phyloP scores from a whole-genome alignment of 2,113 vertebrate species.

The Sus scrofa region T2T-Sscrofa CM000823.6:60922001-60922500 shows the following conservation, averaged over 20 bases:
- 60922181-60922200: neutral
- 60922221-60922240: neutral
- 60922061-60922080: neutral
- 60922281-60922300: neutral
- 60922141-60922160: neutral
- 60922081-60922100: neutral
- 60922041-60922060: neutral
- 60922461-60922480: neutral
- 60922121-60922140: no score
- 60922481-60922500: neutral
- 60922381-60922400: no score
- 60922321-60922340: neutral
- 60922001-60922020: neutral
- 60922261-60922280: neutral
- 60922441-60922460: neutral
- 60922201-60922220: neutral
- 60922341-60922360: neutral
- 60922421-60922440: neutral
- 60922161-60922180: neutral
- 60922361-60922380: neutral
- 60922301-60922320: neutral
- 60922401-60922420: neutral
- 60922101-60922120: neutral
- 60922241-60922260: neutral
- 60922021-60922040: neutral